A percentile compares a stretch with the other conserved stretches of the same genome.
phyloP scores from a whole-genome alignment of 2,113 vertebrate genomes.

The Tragelaphus scriptus region DNA sequence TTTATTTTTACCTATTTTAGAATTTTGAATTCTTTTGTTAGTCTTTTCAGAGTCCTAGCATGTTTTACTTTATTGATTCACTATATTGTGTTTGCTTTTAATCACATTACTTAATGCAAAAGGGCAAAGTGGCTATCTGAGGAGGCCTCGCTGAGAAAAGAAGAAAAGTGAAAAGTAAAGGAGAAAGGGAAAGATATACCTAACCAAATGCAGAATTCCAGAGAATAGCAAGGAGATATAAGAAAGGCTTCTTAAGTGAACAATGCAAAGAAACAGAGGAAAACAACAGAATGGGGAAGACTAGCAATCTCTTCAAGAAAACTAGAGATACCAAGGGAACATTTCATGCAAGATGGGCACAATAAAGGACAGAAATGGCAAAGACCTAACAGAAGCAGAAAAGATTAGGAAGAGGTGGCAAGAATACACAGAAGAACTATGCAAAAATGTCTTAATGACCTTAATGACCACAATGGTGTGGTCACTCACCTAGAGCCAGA shows the following conservation, averaged over 20 bases:
- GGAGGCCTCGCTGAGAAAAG: not conserved
- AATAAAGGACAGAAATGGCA: not conserved
- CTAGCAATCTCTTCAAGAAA: not conserved
- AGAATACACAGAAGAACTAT: not conserved
- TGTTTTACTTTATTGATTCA: not conserved
- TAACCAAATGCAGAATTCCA: not conserved
- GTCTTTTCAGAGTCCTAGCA: not conserved
- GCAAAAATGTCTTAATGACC: not conserved
- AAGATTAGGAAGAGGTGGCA: not conserved
- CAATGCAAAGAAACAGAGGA: not conserved
- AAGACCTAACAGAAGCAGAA: not conserved
- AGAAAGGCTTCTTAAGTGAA: not conserved
- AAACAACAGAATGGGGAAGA: not conserved
- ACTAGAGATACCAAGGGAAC: not conserved
- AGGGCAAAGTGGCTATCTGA: not conserved
- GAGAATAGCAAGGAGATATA: not conserved
- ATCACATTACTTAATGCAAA: not conserved
- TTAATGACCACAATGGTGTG: not conserved
- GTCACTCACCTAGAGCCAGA: not conserved
- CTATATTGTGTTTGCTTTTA: not conserved
- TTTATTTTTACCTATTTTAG: not conserved
- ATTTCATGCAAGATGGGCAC: not conserved
- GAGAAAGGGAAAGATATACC: not conserved
- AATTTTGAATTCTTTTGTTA: not conserved
- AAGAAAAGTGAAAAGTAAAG: not conserved